phyloP scores from a whole-genome alignment of 92 coral and sea anemone species.

The Zoanthus solanderi region DNA sequence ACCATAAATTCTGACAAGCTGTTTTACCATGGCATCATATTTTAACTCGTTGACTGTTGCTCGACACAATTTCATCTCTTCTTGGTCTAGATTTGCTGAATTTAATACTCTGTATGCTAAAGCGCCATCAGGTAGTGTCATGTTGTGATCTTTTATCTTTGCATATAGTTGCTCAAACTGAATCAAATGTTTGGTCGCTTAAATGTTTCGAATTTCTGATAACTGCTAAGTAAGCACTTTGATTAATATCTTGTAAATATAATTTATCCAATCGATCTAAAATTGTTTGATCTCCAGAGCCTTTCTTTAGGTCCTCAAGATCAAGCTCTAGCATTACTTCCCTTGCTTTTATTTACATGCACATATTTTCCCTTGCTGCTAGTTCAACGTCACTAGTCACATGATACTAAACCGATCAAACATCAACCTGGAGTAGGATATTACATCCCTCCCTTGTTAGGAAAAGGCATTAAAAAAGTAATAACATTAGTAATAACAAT shows the following conservation, averaged over 20 bases:
- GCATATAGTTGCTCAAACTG: conserved; percentile 2
- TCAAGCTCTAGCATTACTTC: no score
- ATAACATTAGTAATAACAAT: no score
- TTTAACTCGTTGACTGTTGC: conserved; percentile 47
- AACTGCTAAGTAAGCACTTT: not conserved
- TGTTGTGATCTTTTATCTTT: conserved; percentile 40
- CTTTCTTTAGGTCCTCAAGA: no score
- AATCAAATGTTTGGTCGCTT: not conserved
- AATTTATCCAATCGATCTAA: no score
- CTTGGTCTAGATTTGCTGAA: conserved; percentile 40
- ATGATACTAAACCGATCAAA: no score
- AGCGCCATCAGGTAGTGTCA: conserved; percentile 41
- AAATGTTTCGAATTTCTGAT: not conserved
- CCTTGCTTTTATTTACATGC: no score
- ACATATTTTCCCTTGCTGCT: no score
- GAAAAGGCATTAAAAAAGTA: no score
- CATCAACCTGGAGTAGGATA: no score
- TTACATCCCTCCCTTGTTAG: no score
- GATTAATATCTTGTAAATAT: not conserved
- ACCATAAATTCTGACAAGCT: not conserved
- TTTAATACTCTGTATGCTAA: conserved; percentile 39
- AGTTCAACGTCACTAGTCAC: no score
- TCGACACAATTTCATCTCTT: conserved; percentile 44
- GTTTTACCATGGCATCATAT: conserved; percentile 52
- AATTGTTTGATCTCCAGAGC: no score